phyloP scores from a whole-genome alignment of 2,797 vertebrate genomes.

The Oreortyx pictus region DNA sequence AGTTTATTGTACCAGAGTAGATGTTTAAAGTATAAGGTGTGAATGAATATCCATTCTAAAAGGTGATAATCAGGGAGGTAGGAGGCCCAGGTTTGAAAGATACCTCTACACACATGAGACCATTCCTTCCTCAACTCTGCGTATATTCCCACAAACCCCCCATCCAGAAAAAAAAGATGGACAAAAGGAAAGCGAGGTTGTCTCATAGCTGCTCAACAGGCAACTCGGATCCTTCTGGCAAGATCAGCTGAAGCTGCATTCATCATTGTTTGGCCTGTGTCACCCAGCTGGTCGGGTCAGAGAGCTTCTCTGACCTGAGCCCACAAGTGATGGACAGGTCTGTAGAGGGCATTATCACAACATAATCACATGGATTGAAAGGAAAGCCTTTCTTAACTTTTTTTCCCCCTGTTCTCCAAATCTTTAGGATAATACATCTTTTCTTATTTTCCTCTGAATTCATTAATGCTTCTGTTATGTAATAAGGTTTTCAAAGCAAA shows the following conservation, averaged over 20 bases:
- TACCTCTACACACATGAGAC: neutral
- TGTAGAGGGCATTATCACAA: constrained; percentile 68
- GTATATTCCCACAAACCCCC: neutral
- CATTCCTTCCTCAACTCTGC: neutral
- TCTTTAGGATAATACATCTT: constrained; percentile 57
- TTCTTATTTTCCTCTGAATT: constrained; percentile 50
- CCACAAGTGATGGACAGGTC: constrained; percentile 68
- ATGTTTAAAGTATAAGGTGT: neutral
- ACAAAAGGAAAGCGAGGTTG: constrained; percentile 22
- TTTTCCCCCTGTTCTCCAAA: neutral
- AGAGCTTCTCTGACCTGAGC: constrained; percentile 66
- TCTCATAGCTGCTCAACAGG: constrained; percentile 29
- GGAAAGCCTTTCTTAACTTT: constrained; percentile 59
- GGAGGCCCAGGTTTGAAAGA: neutral
- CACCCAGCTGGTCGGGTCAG: constrained; percentile 68
- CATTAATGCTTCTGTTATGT: constrained; percentile 12
- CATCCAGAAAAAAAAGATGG: neutral
- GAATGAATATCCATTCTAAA: neutral
- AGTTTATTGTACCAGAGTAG: neutral
- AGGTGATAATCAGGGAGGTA: neutral
- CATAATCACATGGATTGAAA: constrained; percentile 72
- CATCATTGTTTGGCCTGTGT: constrained; percentile 74
- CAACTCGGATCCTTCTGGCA: constrained; percentile 55
- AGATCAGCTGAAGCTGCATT: constrained; percentile 72
- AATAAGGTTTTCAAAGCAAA: constrained; percentile 38